Evolutionary conservation across 1,140 invertebrate species (phyloP).

Genomic region (Temnothorax curvispinosus): DNA sequence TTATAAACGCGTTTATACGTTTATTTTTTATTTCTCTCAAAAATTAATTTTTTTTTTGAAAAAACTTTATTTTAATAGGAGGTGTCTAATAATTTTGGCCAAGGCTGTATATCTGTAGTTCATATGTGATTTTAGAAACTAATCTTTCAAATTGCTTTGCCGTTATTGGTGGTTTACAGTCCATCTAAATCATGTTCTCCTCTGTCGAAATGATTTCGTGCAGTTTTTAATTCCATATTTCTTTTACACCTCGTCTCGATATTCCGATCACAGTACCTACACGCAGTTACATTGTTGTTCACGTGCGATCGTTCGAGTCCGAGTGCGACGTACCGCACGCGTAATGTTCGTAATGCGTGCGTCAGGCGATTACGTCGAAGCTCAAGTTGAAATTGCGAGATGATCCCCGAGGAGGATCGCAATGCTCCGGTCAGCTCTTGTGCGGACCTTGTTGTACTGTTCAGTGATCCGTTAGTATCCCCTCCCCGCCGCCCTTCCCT

Average conservation of each 20-base stretch:
- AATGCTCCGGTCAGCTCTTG: conserved; percentile 5
- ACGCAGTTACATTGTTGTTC: neutral
- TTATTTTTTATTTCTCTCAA: too few relatives aligned
- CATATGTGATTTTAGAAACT: neutral
- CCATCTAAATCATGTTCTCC: too few relatives aligned
- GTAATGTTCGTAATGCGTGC: conserved; percentile 44
- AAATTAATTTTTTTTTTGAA: too few relatives aligned
- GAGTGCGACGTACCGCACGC: conserved; percentile 7
- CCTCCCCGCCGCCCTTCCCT: neutral
- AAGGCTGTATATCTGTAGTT: neutral
- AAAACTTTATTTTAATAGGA: too few relatives aligned
- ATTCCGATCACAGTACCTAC: neutral
- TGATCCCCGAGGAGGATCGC: conserved; percentile 45
- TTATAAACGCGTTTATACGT: too few relatives aligned
- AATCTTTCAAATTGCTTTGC: neutral
- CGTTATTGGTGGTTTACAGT: too few relatives aligned
- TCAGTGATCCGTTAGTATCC: conserved; percentile 67
- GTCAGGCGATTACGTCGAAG: conserved; percentile 52
- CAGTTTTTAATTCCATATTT: neutral
- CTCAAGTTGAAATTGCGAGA: conserved; percentile 53
- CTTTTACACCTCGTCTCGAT: neutral
- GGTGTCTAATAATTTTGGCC: too few relatives aligned
- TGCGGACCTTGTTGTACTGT: conserved; percentile 38
- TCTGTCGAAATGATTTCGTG: neutral
- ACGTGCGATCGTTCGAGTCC: neutral